Conservation (phyloP, 2,797 vertebrate genomes). For the Tapirus indicus region DNA sequence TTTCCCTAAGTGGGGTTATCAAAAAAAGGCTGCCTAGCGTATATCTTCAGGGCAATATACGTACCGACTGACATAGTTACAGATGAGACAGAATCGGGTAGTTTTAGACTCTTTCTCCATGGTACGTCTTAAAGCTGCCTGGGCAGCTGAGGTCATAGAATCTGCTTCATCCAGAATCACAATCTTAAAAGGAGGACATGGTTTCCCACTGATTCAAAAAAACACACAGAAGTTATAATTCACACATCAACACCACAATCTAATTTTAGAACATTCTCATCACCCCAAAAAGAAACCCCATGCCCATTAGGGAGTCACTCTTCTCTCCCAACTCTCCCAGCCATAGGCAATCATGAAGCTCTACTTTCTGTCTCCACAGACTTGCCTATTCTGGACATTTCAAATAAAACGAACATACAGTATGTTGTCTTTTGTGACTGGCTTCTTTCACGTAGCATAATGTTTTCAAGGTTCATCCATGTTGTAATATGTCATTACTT, state of each 20-base stretch:
- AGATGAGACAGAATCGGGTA: slow-evolving; percentile 98
- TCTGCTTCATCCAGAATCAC: slow-evolving; percentile 99
- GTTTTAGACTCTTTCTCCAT: slow-evolving; percentile 99
- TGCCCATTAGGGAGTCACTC: not conserved
- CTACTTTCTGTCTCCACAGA: not conserved
- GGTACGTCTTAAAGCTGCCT: slow-evolving; percentile 97
- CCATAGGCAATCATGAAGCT: not conserved
- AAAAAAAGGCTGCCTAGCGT: not conserved
- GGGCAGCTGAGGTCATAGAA: slow-evolving; percentile 97
- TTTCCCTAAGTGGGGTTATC: not conserved
- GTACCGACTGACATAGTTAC: slow-evolving; percentile 98
- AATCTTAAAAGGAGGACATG: slow-evolving; percentile 98
- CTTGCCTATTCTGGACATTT: not conserved
- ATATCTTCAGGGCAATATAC: slow-evolving; percentile 21
- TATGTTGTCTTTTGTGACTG: not conserved
- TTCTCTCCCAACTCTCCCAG: not conserved
- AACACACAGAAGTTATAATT: slow-evolving; percentile 13
- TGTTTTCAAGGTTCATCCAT: slow-evolving; percentile 14
- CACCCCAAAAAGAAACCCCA: not conserved
- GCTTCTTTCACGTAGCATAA: not conserved
- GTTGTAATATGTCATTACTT: not conserved
- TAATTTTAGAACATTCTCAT: slow-evolving; percentile 17
- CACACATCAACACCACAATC: not conserved
- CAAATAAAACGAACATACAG: not conserved
- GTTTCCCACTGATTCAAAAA: slow-evolving; percentile 92